Conservation (phyloP, 2,797 vertebrate genomes). For the Huso huso region DNA sequence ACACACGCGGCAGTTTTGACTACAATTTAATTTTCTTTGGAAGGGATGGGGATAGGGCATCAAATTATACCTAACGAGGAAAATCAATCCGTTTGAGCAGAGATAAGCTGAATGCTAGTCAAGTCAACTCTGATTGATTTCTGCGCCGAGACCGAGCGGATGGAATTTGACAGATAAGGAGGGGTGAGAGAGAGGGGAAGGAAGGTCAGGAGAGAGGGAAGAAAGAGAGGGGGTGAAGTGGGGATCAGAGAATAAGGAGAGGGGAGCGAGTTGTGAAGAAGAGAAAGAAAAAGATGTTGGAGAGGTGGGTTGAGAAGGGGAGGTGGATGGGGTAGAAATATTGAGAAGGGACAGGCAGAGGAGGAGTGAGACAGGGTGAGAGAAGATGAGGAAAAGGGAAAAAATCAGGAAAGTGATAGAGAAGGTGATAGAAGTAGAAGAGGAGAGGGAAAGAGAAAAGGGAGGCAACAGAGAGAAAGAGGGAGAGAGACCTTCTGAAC, state of each 20-base stretch:
- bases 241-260: constrained; percentile 11
- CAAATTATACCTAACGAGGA: constrained; percentile 97
- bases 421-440: constrained; percentile 3
- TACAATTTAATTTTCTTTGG: constrained; percentile 89
- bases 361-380: background rate
- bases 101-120: constrained; percentile 90
- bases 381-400: constrained; percentile 5
- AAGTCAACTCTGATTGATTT: constrained; percentile 87
- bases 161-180: constrained; percentile 79
- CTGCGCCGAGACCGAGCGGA: constrained; percentile 64
- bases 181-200: constrained; percentile 25
- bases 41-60: constrained; percentile 84
- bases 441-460: constrained; percentile 24
- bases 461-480: constrained; percentile 12
- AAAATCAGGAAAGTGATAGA: background rate
- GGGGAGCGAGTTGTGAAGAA: constrained; percentile 7
- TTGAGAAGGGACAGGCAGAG: constrained; percentile 5
- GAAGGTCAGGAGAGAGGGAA: constrained; percentile 10
- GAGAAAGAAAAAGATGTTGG: constrained; percentile 2
- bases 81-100: constrained; percentile 92
- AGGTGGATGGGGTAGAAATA: too few species aligned
- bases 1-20: constrained; percentile 46
- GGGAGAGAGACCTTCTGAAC: constrained; percentile 22
- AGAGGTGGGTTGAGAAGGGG: background rate
- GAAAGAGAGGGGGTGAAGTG: background rate